phyloP scores from a whole-genome alignment of 2,113 vertebrate genomes.

The Calyptomena viridis region DNA sequence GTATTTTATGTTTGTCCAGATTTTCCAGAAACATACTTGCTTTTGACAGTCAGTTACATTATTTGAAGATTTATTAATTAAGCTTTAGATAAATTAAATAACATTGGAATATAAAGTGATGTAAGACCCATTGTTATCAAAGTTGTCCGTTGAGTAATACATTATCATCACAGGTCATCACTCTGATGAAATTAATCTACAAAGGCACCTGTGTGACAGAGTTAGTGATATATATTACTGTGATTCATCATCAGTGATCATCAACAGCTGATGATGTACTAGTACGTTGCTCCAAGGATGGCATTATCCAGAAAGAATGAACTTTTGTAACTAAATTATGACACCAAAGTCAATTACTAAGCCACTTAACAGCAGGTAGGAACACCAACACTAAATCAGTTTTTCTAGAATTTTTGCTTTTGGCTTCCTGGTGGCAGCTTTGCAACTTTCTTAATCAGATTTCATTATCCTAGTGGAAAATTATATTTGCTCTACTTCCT shows the following conservation, averaged over 20 bases:
- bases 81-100: not conserved
- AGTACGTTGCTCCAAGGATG: constrained; percentile 47
- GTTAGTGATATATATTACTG: constrained; percentile 68
- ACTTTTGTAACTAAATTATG: constrained; percentile 42
- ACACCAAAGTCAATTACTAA: constrained; percentile 15
- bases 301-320: constrained; percentile 47
- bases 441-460: constrained; percentile 33
- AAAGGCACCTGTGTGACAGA: constrained; percentile 69
- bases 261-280: constrained; percentile 68
- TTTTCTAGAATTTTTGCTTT: not conserved
- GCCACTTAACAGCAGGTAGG: constrained; percentile 1
- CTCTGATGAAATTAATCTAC: constrained; percentile 69
- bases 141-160: constrained; percentile 50
- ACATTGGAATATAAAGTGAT: constrained; percentile 2
- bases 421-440: not conserved
- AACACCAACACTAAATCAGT: not conserved
- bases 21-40: not conserved
- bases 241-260: constrained; percentile 70
- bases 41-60: not conserved
- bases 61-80: not conserved
- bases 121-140: constrained; percentile 49
- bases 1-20: not conserved
- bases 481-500: constrained; percentile 20
- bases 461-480: constrained; percentile 36
- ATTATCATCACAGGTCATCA: constrained; percentile 52